Evolutionary conservation across 2,888 invertebrate species (phyloP).

Genomic region (Copidosoma aretas): DNA sequence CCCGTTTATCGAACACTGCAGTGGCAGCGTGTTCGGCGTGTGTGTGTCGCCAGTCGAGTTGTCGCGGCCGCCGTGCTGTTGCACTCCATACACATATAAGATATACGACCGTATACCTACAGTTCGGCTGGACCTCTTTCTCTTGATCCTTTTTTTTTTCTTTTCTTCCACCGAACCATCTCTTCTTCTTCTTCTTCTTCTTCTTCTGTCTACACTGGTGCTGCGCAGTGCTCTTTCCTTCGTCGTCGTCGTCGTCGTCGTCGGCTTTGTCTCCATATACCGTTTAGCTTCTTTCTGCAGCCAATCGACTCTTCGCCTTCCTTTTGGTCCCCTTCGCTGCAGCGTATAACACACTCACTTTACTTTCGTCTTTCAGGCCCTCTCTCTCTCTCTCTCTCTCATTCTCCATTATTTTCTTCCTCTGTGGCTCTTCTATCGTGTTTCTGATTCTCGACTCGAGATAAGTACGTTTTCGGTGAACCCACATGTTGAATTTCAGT

Average conservation of each 20-base stretch:
- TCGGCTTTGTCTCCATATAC: neutral
- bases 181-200: neutral
- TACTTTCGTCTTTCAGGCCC: neutral
- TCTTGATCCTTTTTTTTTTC: neutral
- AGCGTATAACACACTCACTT: neutral
- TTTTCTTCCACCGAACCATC: neutral
- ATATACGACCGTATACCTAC: neutral
- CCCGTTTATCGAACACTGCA: constrained; percentile 33
- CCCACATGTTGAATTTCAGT: too few relatives aligned
- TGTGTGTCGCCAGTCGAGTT: constrained; percentile 16
- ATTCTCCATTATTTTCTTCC: too few relatives aligned
- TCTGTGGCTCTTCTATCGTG: too few relatives aligned
- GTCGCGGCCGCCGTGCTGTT: too few relatives aligned
- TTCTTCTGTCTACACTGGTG: neutral
- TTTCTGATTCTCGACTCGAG: too few relatives aligned
- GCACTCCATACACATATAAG: neutral
- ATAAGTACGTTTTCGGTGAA: too few relatives aligned
- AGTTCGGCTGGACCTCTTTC: neutral
- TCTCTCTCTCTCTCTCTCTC: too few relatives aligned
- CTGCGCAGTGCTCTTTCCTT: neutral
- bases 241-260: neutral
- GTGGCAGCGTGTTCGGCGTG: constrained; percentile 17
- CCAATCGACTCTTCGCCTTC: neutral
- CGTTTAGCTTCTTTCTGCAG: neutral
- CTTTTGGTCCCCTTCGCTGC: too few relatives aligned